Evolutionary conservation across 2,888 invertebrate species (phyloP), one percentile per base, ranked within the genome.

Genomic region (Ditula angustiorana): DNA sequence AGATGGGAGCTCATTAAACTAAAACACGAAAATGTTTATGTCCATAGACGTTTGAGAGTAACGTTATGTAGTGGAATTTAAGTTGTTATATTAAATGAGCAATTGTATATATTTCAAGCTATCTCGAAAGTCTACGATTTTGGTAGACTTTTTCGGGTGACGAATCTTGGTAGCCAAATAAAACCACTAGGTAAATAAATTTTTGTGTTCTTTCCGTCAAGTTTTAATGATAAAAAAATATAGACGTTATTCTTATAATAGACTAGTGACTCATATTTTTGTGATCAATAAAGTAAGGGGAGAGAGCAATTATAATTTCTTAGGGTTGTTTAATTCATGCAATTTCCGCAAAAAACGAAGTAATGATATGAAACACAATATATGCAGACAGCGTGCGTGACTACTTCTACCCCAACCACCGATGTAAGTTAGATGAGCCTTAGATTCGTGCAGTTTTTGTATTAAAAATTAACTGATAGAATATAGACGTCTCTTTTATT

Each of bases 1-100:
- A 70, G 46, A 64, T 61, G 58, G 49, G 50, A 49, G 24, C 41
- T 44, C 52, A 49, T 65, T 49, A 44, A 11, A 50, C 35, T 37
- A 58, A 46, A 53, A 21, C 21, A 52, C 56, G 28, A 28, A n/a
- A 24, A 26, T 11, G 37, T 55, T 26, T 7, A 16, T 19, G 5
- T 35, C 23, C 10, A 30, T 23, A 19, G 2, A 41, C 16, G 41
- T 10, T 19, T 41, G 10, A 16, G 16, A n/a, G n/a, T n/a, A n/a
- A n/a, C n/a, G 16, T 58, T 24, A 7, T 28, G 5, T 26, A 21
- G 8, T 28, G 16, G 49, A 37, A n/a, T n/a, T n/a, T n/a, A n/a
- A n/a, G n/a, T n/a, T n/a, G n/a, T n/a, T n/a, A n/a, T n/a, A n/a
- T n/a, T n/a, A n/a, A n/a, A n/a, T n/a, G n/a, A n/a, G n/a, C n/a